phyloP scores from a whole-genome alignment of 2,888 invertebrate species.

The Homarus gammarus region DNA sequence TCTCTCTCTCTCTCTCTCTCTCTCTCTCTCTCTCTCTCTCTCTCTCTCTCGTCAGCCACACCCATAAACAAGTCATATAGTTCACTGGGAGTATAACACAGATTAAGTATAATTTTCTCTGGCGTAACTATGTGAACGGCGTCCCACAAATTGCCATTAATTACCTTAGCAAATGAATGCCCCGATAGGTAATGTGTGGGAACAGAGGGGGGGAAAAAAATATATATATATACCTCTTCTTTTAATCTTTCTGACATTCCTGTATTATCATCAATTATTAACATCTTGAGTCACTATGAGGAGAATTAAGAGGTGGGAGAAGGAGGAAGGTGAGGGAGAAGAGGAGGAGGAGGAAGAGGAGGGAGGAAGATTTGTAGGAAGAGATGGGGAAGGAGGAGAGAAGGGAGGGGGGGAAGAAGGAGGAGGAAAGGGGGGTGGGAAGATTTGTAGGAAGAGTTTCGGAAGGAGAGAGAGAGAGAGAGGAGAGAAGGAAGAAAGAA shows the following conservation, averaged over 20 bases:
- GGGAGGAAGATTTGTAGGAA: background rate
- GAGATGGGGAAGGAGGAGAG: background rate
- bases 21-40: conserved; percentile 1
- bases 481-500: background rate
- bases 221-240: no score
- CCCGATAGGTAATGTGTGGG: conserved; percentile 32
- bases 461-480: background rate
- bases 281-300: conserved; percentile 12
- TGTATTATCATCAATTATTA: conserved; percentile 31
- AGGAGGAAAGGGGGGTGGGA: no score
- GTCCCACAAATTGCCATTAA: conserved; percentile 44
- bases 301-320: background rate
- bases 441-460: no score
- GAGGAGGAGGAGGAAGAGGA: background rate
- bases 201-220: no score
- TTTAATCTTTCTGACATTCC: conserved; percentile 38
- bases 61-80: background rate
- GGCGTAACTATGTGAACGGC: conserved; percentile 46
- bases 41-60: background rate
- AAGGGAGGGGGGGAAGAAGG: background rate
- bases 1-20: conserved; percentile 5
- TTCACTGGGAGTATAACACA: background rate
- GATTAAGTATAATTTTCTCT: conserved; percentile 23
- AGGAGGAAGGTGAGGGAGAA: background rate
- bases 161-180: conserved; percentile 30